Conservation (phyloP, 2,797 vertebrate species). For the Cuculus canorus region DNA sequence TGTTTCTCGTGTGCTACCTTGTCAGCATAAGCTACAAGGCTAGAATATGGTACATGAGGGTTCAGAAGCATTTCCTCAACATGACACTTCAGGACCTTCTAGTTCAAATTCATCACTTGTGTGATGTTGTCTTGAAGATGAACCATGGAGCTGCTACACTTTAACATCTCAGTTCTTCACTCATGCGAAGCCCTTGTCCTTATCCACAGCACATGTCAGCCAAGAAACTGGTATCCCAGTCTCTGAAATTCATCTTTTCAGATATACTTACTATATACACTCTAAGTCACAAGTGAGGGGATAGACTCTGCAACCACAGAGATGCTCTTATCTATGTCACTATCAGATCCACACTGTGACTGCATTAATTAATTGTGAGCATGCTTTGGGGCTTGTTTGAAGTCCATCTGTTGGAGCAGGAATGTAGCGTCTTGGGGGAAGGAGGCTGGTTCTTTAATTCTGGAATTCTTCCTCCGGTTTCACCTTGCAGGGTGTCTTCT, state of each 20-base stretch:
- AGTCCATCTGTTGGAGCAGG: background rate
- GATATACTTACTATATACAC: no score
- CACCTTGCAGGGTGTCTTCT: background rate
- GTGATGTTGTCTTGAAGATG: background rate
- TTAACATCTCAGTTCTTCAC: background rate
- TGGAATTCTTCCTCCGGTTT: background rate
- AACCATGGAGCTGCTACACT: background rate
- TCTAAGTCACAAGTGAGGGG: background rate
- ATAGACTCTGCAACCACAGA: background rate
- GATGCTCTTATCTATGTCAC: background rate
- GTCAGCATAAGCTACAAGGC: background rate
- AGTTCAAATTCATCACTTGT: fast-evolving
- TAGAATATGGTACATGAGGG: background rate
- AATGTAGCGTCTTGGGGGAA: background rate
- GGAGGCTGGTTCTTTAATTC: fast-evolving
- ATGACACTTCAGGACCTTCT: background rate
- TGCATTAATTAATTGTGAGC: background rate
- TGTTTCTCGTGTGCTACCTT: background rate
- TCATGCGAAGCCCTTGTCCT: background rate
- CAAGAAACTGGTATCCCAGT: background rate
- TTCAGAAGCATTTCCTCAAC: background rate
- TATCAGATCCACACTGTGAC: background rate
- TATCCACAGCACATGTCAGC: background rate
- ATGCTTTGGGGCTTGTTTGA: background rate
- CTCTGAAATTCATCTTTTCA: background rate